Evolutionary conservation across 2,113 vertebrate species (phyloP), one percentile per base, ranked within the genome.

Genomic region (Nyctibius bracteatus): DNA sequence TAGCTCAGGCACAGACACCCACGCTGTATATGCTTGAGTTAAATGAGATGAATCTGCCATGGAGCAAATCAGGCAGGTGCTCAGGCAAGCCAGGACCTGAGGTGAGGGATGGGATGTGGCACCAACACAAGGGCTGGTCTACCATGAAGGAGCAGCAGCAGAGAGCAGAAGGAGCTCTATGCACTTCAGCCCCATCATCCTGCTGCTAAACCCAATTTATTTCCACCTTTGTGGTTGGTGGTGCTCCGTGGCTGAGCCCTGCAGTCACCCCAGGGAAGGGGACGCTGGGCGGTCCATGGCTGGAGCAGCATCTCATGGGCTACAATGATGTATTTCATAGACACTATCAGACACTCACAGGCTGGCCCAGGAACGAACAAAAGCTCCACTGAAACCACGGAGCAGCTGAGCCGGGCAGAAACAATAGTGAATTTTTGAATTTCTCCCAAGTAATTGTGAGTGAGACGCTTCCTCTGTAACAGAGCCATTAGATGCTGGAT

Each of bases 331-430:
- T 37, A 13, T 91, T 94, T 94, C 83, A 91, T 27, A 88, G 57
- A 33, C 68, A 24, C 57, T 57, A 41, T 3, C 19, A 33, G 49
- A 57, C 54, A 41, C 20, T 61, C 6, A 1, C 70, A 87, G 65
- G 65, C 90, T 92, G 83, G 41, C 31, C 31, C 51, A 67, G 75
- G 25, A 86, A 75, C 0, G 7, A 94, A 95, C 95, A 97, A 94
- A 84, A 94, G 86, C 62, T 79, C 81, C 77, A 89, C 73, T 93
- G 96, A 97, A 88, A 80, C 25, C 57, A 46, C 0, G 0, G 47
- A 79, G 62, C 95, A 97, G 96, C 91, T 95, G 95, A 93, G 92
- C 88, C 0, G 1, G 43, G 65, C 51, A 92, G 77, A 57, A 96
- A 95, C 92, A 96, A 95, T 80, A 77, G 73, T 11, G 84, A 68